These are phyloP conservation scores for Tupiocoris notatus DNA, from an alignment of 2,888 invertebrate genomes.

Conservation along the genomic window DNA sequence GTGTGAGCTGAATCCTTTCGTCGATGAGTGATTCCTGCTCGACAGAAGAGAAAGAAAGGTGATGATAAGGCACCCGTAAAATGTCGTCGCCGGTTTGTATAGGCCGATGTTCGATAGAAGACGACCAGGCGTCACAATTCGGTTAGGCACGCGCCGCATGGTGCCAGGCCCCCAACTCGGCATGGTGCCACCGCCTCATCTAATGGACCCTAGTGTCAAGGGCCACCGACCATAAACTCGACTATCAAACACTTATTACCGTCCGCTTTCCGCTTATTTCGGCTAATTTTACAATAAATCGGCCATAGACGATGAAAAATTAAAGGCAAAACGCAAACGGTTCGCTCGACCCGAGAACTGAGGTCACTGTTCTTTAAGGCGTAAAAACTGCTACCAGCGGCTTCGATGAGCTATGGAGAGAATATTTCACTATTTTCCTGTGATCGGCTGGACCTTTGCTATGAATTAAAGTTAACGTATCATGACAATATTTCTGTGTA, in stretches of 20 bases:
- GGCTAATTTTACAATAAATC: conserved; percentile 12
- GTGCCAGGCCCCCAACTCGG: conserved; percentile 18
- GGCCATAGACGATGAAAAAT: conserved; percentile 8
- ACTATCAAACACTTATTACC: conserved; percentile 42
- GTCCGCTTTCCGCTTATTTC: conserved; percentile 6
- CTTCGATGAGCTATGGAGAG: too few species aligned
- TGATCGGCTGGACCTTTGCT: too few species aligned
- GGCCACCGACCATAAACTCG: conserved; percentile 43
- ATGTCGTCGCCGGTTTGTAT: neutral
- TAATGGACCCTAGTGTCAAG: conserved; percentile 40
- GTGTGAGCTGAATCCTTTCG: too few species aligned
- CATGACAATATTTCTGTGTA: too few species aligned
- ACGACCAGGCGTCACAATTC: conserved; percentile 30
- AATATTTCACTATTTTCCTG: too few species aligned
- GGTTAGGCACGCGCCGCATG: conserved; percentile 38
- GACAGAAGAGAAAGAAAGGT: neutral
- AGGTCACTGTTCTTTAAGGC: conserved; percentile 20
- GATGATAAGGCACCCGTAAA: neutral
- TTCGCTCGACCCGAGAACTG: neutral
- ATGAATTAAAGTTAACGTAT: too few species aligned
- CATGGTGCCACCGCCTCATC: conserved; percentile 29
- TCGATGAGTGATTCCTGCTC: too few species aligned
- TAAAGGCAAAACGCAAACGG: conserved; percentile 10
- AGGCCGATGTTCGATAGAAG: neutral
- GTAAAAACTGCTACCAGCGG: neutral